Evolutionary conservation across 2,888 invertebrate species (phyloP).

Genomic region (Hirtodrosophila duncani): DNA sequence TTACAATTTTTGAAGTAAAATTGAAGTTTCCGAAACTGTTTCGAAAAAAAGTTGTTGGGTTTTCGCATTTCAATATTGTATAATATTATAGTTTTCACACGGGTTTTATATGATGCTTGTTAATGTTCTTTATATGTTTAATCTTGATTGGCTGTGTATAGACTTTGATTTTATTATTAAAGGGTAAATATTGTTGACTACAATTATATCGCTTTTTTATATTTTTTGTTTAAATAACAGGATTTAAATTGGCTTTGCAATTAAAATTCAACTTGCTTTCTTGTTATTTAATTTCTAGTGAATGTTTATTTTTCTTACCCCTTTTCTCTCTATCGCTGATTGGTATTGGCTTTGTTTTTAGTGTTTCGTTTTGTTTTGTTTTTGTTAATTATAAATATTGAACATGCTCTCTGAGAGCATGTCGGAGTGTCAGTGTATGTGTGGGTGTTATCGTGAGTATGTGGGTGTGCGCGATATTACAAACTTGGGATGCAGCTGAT

Average conservation of each 20-base stretch:
- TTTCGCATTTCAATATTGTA: too few relatives aligned
- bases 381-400: conserved; percentile 45
- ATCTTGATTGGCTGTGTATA: conserved; percentile 45
- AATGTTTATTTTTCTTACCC: conserved; percentile 16
- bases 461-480: conserved; percentile 7
- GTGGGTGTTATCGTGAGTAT: conserved; percentile 17
- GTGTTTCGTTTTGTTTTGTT: conserved; percentile 26
- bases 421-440: conserved; percentile 38
- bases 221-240: conserved; percentile 39
- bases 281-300: conserved; percentile 33
- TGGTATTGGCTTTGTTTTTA: background rate
- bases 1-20: conserved; percentile 5
- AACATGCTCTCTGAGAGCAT: conserved; percentile 57
- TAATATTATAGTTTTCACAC: conserved; percentile 39
- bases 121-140: conserved; percentile 33
- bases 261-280: conserved; percentile 36
- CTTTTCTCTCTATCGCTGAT: background rate
- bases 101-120: conserved; percentile 27
- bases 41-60: conserved; percentile 39
- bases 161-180: conserved; percentile 65
- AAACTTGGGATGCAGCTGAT: conserved; percentile 45
- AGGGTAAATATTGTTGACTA: conserved; percentile 63
- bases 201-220: conserved; percentile 32
- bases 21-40: conserved; percentile 13
- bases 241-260: conserved; percentile 45